These are phyloP conservation scores for Apocrypta bakeri DNA, from an alignment of 1,140 invertebrate genomes.

Conservation along the genomic window DNA sequence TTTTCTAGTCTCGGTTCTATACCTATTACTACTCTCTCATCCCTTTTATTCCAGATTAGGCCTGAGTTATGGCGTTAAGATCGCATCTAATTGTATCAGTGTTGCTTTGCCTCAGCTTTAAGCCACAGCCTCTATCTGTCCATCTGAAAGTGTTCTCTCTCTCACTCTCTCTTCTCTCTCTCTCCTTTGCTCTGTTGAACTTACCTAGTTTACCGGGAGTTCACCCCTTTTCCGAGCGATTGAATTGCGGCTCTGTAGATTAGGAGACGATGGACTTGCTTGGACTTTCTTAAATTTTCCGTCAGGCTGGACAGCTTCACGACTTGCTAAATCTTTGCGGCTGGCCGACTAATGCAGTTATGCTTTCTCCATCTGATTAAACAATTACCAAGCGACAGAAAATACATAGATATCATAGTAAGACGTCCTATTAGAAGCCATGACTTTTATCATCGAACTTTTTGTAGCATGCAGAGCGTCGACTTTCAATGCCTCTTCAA, in stretches of 20 bases:
- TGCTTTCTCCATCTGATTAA: slow-evolving; percentile 20
- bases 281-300: slow-evolving; percentile 43
- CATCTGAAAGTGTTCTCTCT: no score
- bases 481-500: no score
- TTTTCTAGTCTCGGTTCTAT: neutral
- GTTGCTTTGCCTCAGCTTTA: slow-evolving; percentile 53
- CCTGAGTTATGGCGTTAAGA: slow-evolving; percentile 73
- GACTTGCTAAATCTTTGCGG: neutral
- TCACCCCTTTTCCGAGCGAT: slow-evolving; percentile 68
- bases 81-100: slow-evolving; percentile 75
- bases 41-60: slow-evolving; percentile 65
- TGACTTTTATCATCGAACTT: no score
- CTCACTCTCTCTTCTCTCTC: no score
- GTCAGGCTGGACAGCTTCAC: neutral
- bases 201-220: slow-evolving; percentile 63
- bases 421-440: no score
- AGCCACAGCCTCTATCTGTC: slow-evolving; percentile 55
- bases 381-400: no score
- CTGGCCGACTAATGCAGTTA: neutral
- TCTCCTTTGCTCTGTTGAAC: slow-evolving; percentile 62
- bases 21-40: neutral
- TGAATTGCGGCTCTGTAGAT: slow-evolving; percentile 58
- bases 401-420: no score
- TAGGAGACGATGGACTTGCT: slow-evolving; percentile 4
- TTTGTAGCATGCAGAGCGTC: no score